Percentiles rank a stretch among this genome's conserved stretches.
These are phyloP conservation scores for Psittacula derbiana DNA, from an alignment of 2,797 vertebrate species.

Conservation along the genomic window DNA sequence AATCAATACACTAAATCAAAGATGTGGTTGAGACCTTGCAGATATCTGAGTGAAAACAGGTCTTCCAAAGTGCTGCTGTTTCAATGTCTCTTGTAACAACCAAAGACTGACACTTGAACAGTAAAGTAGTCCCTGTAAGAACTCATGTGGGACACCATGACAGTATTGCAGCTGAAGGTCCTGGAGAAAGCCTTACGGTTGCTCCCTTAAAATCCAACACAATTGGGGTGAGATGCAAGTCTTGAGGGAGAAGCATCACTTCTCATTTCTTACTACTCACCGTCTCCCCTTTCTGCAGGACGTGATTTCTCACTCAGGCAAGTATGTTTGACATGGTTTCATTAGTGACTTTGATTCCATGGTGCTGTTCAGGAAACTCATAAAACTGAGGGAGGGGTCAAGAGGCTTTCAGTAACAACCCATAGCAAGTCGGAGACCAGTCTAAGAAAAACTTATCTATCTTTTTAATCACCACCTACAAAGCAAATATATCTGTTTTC, in stretches of 20 bases:
- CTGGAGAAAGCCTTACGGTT: not conserved
- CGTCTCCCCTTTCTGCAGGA: not conserved
- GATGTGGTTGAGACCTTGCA: not conserved
- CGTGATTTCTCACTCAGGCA: not conserved
- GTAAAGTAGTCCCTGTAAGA: not conserved
- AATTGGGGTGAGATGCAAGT: rapidly evolving
- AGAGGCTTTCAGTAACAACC: not conserved
- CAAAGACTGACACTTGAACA: not conserved
- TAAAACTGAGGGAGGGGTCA: not conserved
- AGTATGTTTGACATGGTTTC: not conserved
- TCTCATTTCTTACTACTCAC: not conserved
- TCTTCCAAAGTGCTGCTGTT: not conserved
- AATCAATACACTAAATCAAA: not conserved
- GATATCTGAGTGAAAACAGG: not conserved
- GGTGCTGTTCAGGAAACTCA: not conserved
- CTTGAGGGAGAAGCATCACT: not conserved
- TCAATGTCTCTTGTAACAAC: not conserved
- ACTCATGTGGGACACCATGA: not conserved
- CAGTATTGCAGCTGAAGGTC: not conserved
- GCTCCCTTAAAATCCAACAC: not conserved
- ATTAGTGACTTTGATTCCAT: not conserved
- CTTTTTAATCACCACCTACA: not conserved
- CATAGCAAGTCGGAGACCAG: not conserved
- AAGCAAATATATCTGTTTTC: not conserved
- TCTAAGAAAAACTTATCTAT: not conserved